Conservation (phyloP, 2,797 vertebrate genomes). For the Cirrhinus mrigala region DNA sequence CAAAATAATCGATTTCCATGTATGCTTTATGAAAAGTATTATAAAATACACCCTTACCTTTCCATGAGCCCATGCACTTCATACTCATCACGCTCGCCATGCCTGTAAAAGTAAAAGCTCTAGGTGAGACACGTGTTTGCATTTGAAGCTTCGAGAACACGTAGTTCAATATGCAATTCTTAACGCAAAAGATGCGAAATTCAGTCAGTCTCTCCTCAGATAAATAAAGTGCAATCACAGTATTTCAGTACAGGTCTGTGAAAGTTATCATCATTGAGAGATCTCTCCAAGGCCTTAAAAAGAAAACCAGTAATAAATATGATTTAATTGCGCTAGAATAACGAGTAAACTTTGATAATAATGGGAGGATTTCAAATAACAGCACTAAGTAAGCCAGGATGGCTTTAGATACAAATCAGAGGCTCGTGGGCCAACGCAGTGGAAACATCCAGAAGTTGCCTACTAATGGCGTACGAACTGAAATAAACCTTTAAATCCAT, state of each 20-base stretch:
- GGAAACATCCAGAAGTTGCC: fast-evolving
- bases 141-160: neutral
- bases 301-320: neutral
- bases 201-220: slow-evolving; percentile 74
- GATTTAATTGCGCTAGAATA: fast-evolving
- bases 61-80: neutral
- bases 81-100: neutral
- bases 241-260: slow-evolving; percentile 85
- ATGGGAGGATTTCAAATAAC: fast-evolving
- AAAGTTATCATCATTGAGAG: slow-evolving; percentile 79
- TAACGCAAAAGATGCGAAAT: neutral
- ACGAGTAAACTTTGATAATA: fast-evolving
- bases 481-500: neutral
- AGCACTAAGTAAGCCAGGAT: neutral
- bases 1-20: fast-evolving
- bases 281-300: neutral
- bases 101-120: neutral
- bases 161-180: fast-evolving
- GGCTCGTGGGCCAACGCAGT: fast-evolving
- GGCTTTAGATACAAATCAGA: neutral
- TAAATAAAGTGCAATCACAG: slow-evolving; percentile 75
- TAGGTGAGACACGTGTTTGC: neutral
- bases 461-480: no score
- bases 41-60: neutral
- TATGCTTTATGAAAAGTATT: neutral